A percentile compares a stretch with the other conserved stretches of the same genome.
Evolutionary conservation across 1,140 invertebrate genomes (phyloP).

Genomic region (Papilio dardanus): DNA sequence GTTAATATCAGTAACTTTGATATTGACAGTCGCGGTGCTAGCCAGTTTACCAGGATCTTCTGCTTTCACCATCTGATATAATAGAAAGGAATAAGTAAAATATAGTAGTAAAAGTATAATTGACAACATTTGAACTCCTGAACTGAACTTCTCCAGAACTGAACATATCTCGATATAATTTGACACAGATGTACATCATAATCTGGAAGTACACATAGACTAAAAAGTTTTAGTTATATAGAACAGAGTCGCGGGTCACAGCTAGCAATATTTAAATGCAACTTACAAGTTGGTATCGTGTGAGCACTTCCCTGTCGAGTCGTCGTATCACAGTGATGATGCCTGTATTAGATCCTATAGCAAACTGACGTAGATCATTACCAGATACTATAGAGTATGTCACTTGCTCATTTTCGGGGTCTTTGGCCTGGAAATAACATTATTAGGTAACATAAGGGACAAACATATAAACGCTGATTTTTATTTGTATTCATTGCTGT

Average conservation of each 20-base stretch:
- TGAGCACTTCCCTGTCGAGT: slow-evolving; percentile 93
- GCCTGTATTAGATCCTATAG: slow-evolving; percentile 91
- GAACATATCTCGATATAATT: too few species aligned
- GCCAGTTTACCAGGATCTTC: slow-evolving; percentile 92
- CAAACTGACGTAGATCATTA: slow-evolving; percentile 93
- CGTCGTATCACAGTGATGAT: slow-evolving; percentile 92
- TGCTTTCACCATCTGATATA: slow-evolving; percentile 88
- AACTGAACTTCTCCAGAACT: too few species aligned
- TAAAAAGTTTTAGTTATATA: too few species aligned
- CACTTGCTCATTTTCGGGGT: slow-evolving; percentile 94
- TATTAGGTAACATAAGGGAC: slow-evolving; percentile 13
- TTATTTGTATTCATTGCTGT: neutral
- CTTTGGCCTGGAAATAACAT: slow-evolving; percentile 85
- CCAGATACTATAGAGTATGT: slow-evolving; percentile 93
- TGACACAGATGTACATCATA: too few species aligned
- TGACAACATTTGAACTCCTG: too few species aligned
- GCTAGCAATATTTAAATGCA: slow-evolving; percentile 36
- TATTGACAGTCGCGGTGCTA: slow-evolving; percentile 92
- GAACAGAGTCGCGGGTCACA: too few species aligned
- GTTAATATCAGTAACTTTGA: slow-evolving; percentile 95
- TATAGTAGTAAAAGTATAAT: too few species aligned
- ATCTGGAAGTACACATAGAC: too few species aligned
- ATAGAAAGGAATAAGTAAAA: slow-evolving; percentile 37
- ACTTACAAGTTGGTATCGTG: slow-evolving; percentile 91
- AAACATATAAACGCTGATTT: neutral